Percentiles rank a stretch among this genome's conserved stretches.
These are phyloP conservation scores for Clitarchus hookeri DNA, from an alignment of 2,888 invertebrate species.

Conservation along the genomic window DNA sequence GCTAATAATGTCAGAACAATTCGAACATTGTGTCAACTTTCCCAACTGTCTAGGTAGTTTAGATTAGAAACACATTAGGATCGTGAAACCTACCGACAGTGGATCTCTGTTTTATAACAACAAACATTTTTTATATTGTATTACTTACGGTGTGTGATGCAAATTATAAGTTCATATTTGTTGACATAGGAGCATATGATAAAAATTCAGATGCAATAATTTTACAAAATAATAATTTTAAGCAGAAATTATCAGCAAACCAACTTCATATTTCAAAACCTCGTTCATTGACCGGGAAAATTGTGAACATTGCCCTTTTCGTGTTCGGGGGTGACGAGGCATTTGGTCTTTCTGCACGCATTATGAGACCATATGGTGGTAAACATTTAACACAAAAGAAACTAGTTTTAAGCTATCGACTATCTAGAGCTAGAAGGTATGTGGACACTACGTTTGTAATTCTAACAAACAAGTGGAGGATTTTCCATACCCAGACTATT, in stretches of 20 bases:
- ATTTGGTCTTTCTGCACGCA: not conserved
- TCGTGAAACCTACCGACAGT: not conserved
- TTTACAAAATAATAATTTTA: not conserved
- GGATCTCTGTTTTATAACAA: not conserved
- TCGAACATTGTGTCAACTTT: not conserved
- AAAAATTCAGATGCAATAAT: not conserved
- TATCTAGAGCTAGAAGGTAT: no score
- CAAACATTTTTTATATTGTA: not conserved
- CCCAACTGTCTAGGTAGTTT: not conserved
- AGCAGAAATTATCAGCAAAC: not conserved
- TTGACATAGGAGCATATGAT: not conserved
- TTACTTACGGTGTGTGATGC: not conserved
- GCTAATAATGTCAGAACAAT: not conserved
- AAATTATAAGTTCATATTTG: conserved; percentile 7
- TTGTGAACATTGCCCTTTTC: not conserved
- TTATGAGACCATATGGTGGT: not conserved
- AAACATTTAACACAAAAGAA: not conserved
- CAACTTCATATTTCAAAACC: not conserved
- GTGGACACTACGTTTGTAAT: no score
- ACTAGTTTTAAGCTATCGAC: not conserved
- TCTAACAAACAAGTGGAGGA: no score
- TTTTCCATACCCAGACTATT: no score
- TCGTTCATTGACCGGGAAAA: not conserved
- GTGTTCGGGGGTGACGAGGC: not conserved
- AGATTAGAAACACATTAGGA: not conserved